phyloP scores from a whole-genome alignment of 2,797 vertebrate genomes.

The Otolemur crassicaudatus region DNA sequence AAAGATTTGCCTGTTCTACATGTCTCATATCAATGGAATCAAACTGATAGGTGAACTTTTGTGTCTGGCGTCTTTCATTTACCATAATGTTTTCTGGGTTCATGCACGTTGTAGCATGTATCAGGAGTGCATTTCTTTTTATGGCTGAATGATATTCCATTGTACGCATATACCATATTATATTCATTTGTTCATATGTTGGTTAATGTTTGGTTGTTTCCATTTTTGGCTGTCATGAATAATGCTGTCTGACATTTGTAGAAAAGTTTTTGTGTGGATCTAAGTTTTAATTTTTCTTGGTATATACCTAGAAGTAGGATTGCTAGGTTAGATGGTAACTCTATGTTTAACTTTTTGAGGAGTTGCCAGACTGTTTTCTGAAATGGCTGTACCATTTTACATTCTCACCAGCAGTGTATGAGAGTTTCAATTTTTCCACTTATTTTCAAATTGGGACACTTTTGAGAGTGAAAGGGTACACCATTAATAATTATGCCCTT shows the following conservation, averaged over 20 bases:
- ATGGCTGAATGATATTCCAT: not conserved
- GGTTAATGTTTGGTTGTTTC: not conserved
- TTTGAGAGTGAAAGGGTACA: not conserved
- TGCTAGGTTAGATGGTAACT: not conserved
- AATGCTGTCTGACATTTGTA: not conserved
- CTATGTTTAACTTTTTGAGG: constrained; percentile 18
- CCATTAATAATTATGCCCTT: not conserved
- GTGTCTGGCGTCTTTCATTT: not conserved
- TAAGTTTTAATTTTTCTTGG: constrained; percentile 1
- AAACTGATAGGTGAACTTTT: not conserved
- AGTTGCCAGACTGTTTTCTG: not conserved
- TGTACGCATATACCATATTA: not conserved
- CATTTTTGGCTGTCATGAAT: not conserved
- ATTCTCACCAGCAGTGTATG: not conserved
- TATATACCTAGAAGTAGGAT: not conserved
- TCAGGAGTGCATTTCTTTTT: not conserved
- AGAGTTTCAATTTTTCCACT: not conserved
- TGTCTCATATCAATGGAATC: not conserved
- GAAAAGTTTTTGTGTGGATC: not conserved
- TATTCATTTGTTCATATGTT: not conserved
- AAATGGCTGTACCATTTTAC: not conserved
- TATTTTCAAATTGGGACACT: not conserved
- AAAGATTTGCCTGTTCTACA: constrained; percentile 5
- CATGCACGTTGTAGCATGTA: not conserved
- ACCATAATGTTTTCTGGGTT: not conserved